Percentiles rank a stretch among this genome's conserved stretches.
These are phyloP conservation scores for Pseudochirops corinnae DNA, from an alignment of 2,797 vertebrate genomes.

Conservation along the genomic window DNA sequence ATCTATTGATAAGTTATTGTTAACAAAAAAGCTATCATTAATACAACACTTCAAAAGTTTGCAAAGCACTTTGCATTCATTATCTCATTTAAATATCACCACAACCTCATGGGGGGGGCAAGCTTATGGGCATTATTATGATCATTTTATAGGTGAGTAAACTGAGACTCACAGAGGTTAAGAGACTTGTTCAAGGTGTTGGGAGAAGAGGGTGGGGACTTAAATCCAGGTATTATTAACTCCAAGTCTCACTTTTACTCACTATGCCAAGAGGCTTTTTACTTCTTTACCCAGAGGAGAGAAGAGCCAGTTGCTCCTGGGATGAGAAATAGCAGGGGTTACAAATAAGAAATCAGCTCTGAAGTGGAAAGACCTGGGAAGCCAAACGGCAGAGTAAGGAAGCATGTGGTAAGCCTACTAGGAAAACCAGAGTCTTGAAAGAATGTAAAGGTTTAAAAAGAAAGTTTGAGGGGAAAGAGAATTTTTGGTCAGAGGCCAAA, in stretches of 20 bases:
- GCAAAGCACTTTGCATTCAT: not conserved
- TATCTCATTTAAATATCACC: not conserved
- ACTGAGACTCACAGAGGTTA: not conserved
- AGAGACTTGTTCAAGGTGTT: not conserved
- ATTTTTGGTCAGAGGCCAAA: not conserved
- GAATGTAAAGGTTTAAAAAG: not conserved
- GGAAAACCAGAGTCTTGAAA: not conserved
- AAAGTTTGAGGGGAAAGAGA: not conserved
- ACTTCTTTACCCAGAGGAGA: not conserved
- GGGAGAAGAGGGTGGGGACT: not conserved
- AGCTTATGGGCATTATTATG: not conserved
- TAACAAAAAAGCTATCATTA: not conserved
- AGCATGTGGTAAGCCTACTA: not conserved
- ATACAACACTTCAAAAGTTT: not conserved
- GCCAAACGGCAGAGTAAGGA: not conserved
- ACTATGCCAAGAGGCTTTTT: not conserved
- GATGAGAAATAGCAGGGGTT: not conserved
- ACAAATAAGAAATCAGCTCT: not conserved
- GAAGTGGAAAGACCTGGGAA: rapidly evolving
- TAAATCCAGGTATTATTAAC: not conserved
- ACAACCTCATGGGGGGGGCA: not conserved
- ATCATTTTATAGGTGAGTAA: not conserved
- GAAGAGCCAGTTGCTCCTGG: too few species aligned
- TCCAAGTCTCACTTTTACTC: not conserved
- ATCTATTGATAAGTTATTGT: not conserved